These are phyloP conservation scores for Balearica regulorum DNA, from an alignment of 2,797 vertebrate species.

Conservation along the genomic window DNA sequence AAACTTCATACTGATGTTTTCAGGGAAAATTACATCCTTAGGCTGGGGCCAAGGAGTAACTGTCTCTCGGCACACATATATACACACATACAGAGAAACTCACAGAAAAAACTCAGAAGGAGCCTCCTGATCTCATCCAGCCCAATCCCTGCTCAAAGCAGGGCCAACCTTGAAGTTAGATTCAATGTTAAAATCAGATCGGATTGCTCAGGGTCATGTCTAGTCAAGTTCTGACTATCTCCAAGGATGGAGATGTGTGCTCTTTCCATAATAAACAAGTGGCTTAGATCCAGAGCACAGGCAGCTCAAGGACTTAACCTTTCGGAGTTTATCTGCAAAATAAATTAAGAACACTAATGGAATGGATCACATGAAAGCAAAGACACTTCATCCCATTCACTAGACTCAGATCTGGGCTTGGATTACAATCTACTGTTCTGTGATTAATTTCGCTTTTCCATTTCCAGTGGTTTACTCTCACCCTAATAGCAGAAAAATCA, in stretches of 20 bases:
- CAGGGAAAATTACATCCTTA: background rate
- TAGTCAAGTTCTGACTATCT: slow-evolving; percentile 16
- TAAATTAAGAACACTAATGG: background rate
- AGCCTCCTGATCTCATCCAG: background rate
- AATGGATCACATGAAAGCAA: background rate
- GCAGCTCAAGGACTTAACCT: slow-evolving; percentile 42
- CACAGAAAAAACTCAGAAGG: background rate
- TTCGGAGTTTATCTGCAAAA: slow-evolving; percentile 6
- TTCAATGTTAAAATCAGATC: background rate
- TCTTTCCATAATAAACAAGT: slow-evolving; percentile 6
- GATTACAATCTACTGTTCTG: background rate
- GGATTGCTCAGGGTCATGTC: background rate
- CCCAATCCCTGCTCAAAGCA: background rate
- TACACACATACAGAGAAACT: background rate
- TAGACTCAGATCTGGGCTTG: background rate
- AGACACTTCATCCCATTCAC: background rate
- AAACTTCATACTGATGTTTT: background rate
- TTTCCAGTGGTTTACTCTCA: background rate
- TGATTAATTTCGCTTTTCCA: background rate
- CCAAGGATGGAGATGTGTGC: background rate
- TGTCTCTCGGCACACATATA: background rate
- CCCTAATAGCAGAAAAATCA: background rate
- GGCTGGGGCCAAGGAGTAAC: background rate
- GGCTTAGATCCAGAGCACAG: background rate
- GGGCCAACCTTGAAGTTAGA: background rate